Evolutionary conservation across 1,140 invertebrate genomes (phyloP).

Genomic region (Drosophila truncata): DNA sequence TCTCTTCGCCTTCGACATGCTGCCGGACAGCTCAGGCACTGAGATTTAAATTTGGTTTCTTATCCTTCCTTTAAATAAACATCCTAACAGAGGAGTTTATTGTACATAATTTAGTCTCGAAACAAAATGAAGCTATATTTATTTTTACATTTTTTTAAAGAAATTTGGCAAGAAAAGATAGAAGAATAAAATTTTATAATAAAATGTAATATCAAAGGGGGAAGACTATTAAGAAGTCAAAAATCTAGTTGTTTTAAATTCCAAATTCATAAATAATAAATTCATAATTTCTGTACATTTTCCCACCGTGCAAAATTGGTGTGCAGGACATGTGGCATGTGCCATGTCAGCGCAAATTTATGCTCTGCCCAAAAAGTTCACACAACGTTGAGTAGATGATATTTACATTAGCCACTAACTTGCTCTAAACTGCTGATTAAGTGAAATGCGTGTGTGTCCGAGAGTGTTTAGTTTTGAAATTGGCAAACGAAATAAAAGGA

Average conservation of each 20-base stretch:
- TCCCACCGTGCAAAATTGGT: not conserved
- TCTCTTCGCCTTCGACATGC: constrained; percentile 29
- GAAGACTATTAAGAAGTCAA: not conserved
- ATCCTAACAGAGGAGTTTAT: not conserved
- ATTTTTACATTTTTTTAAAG: too few species aligned
- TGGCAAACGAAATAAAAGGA: constrained; percentile 6
- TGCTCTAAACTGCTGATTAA: constrained; percentile 44
- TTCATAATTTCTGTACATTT: not conserved
- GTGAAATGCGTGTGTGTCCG: constrained; percentile 16
- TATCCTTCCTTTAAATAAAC: too few species aligned
- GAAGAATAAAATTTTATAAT: not conserved
- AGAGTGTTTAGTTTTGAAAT: constrained; percentile 9
- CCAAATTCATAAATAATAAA: not conserved
- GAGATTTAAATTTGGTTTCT: not conserved
- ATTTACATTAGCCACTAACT: constrained; percentile 53
- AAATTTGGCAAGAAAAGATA: not conserved
- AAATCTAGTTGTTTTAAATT: not conserved
- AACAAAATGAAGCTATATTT: too few species aligned
- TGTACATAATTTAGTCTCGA: too few species aligned
- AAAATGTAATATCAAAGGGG: not conserved
- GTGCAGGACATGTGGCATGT: constrained; percentile 34
- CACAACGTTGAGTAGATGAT: constrained; percentile 49
- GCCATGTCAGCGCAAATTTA: constrained; percentile 47
- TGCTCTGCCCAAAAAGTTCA: constrained; percentile 36
- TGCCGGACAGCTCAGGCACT: constrained; percentile 7